Conservation (phyloP, 2,113 vertebrate genomes). For the Macaca nemestrina region DNA sequence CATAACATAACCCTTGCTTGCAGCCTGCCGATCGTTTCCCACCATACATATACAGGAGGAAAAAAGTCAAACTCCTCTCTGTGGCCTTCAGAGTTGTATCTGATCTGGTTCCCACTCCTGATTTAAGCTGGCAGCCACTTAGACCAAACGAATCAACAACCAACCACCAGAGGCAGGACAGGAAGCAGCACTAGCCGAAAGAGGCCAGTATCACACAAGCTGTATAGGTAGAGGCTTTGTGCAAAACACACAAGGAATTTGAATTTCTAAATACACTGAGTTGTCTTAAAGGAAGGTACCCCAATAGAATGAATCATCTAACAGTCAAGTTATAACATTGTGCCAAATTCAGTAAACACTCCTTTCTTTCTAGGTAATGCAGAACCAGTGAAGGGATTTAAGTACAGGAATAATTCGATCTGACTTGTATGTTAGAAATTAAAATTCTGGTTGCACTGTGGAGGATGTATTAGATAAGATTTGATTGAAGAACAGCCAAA, state of each 20-base stretch:
- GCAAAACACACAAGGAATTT: not conserved
- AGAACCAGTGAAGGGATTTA: not conserved
- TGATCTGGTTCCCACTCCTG: not conserved
- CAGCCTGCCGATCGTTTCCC: not conserved
- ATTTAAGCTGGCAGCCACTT: not conserved
- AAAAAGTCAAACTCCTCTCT: not conserved
- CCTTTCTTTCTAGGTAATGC: not conserved
- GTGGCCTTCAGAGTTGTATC: not conserved
- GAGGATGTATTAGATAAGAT: not conserved
- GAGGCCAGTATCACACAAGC: not conserved
- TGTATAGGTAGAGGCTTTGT: not conserved
- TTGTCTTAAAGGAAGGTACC: not conserved
- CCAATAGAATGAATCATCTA: not conserved
- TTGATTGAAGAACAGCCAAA: not conserved
- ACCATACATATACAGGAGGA: not conserved
- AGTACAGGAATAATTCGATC: not conserved
- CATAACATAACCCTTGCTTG: not conserved
- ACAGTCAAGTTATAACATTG: not conserved
- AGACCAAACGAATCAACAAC: not conserved
- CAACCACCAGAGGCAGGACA: not conserved
- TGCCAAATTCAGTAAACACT: not conserved
- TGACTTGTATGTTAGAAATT: not conserved
- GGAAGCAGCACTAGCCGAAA: not conserved
- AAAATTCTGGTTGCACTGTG: not conserved
- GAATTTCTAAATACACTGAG: not conserved